Conservation (phyloP, 2,113 vertebrate species). For the Panthera leo region DNA sequence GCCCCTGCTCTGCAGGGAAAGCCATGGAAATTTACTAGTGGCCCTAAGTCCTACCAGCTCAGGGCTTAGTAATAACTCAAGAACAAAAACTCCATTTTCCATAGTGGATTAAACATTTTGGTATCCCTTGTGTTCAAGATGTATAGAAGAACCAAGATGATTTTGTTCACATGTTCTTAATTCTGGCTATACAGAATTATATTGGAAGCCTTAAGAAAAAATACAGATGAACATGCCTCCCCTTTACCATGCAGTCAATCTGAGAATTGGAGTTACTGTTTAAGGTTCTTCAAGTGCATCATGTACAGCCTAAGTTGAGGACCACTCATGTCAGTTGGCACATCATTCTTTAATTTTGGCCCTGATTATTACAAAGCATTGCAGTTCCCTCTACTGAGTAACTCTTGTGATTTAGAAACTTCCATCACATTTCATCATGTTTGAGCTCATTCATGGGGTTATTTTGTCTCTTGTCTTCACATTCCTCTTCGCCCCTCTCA, state of each 20-base stretch:
- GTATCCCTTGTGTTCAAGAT: not conserved
- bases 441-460: constrained; percentile 44
- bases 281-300: not conserved
- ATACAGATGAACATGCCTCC: not conserved
- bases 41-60: not conserved
- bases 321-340: not conserved
- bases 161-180: not conserved
- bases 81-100: not conserved
- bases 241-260: not conserved
- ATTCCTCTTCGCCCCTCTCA: not conserved
- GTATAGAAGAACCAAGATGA: not conserved
- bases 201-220: not conserved
- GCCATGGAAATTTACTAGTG: not conserved
- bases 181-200: not conserved
- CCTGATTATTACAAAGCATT: not conserved
- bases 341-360: not conserved
- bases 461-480: constrained; percentile 55
- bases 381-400: not conserved
- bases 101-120: not conserved
- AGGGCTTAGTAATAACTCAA: not conserved
- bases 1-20: not conserved
- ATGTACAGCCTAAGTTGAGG: not conserved
- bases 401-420: constrained; percentile 21
- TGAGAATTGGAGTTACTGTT: not conserved
- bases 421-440: not conserved